Conservation (phyloP, 2,113 vertebrate genomes). For the Halcyon senegalensis region DNA sequence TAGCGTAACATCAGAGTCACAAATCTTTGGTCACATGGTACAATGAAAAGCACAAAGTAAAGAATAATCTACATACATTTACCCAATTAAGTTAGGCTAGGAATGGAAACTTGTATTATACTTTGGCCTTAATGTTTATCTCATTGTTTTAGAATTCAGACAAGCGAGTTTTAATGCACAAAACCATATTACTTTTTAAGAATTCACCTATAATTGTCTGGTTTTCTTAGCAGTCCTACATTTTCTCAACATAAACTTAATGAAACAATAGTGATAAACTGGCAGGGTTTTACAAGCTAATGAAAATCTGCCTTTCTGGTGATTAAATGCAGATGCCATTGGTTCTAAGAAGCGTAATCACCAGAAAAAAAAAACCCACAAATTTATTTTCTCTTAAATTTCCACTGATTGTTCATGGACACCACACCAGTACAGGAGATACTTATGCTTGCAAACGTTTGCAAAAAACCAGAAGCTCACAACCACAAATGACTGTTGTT, state of each 20-base stretch:
- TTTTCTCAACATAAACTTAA: neutral
- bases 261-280: neutral
- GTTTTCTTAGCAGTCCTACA: neutral
- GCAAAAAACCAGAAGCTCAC: neutral
- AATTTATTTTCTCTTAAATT: neutral
- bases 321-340: neutral
- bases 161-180: neutral
- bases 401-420: neutral
- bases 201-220: neutral
- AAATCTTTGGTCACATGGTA: neutral
- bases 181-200: neutral
- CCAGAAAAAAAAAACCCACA: neutral
- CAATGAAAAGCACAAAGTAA: neutral
- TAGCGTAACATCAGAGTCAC: neutral
- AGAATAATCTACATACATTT: neutral
- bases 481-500: neutral
- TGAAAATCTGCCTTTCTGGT: neutral
- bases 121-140: neutral
- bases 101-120: neutral
- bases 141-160: neutral
- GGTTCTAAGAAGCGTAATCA: neutral
- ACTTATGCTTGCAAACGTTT: neutral
- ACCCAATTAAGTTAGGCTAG: neutral
- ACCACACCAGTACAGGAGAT: neutral
- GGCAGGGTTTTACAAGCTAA: neutral